Evolutionary conservation across 2,888 invertebrate genomes (phyloP), one percentile per base, ranked within the genome.

Genomic region (Eristalis arbustorum): DNA sequence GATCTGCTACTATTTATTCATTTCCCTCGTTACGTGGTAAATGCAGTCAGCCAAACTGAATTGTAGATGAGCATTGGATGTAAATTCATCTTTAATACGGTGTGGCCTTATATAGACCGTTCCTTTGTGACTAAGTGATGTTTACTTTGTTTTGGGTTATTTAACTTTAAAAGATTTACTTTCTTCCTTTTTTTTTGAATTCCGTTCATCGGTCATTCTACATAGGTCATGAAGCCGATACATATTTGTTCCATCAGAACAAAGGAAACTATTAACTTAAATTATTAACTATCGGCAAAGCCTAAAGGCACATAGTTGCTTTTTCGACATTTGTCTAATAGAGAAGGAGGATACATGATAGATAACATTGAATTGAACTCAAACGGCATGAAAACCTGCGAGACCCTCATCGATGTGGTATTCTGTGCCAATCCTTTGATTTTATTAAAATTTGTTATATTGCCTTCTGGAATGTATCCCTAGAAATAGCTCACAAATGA

Each of bases 1-100:
- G 61, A 84, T 84, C 63, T 84, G 62, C 34, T 34, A 84, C 80
- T 42, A 84, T 80, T 80, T 84, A 84, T 84, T 84, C 76, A 84
- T 84, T 84, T 80, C 64, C 72, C 68, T 75, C 79, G 79, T 84
- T 75, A 79, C 74, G 62, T 72, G 34, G 69, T 68, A 42, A 42
- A 80, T 77, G 83, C 84, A 84, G 79, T 84, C 77, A 73, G 31
- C 62, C 40, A 77, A 73, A 67, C 72, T 77, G 78, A 57, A 84
- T 84, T n/a, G 61, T 62, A 42, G 62, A 84, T 74, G 37, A 66
- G 61, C 59, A 64, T 40, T 59, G 37, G 64, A 78, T 83, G 18
- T 61, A 28, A 68, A 72, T 73, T 37, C 76, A 76, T 72, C 80
- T 63, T 84, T 84, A 76, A 75, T 80, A 76, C 76, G 84, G 69